Evolutionary conservation across 2,888 invertebrate species (phyloP).

Genomic region (Hyppa rectilinea): DNA sequence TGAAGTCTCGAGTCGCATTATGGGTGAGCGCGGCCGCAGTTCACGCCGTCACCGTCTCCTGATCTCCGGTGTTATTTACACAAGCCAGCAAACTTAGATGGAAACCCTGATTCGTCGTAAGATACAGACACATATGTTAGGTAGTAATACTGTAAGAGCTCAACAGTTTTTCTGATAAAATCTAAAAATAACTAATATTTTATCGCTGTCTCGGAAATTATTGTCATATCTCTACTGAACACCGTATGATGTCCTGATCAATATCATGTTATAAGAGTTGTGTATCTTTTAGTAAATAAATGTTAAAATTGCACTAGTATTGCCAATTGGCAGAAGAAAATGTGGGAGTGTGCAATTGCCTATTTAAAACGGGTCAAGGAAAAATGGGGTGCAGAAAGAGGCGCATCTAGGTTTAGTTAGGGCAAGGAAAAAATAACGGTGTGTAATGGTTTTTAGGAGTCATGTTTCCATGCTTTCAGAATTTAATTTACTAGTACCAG

Average conservation of each 20-base stretch:
- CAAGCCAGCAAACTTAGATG: slow-evolving; percentile 81
- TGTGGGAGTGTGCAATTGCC: neutral
- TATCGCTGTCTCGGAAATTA: slow-evolving; percentile 35
- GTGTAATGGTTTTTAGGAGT: slow-evolving; percentile 18
- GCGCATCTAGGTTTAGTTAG: neutral
- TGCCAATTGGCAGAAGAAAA: slow-evolving; percentile 13
- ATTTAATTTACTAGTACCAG: neutral
- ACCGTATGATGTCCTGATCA: slow-evolving; percentile 23
- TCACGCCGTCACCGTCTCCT: slow-evolving; percentile 63
- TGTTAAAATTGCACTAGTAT: slow-evolving; percentile 2
- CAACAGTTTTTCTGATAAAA: slow-evolving; percentile 36
- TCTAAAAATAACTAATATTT: slow-evolving; percentile 57
- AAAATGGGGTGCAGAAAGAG: neutral
- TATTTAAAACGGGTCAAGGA: slow-evolving; percentile 8
- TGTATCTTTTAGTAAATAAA: slow-evolving; percentile 13
- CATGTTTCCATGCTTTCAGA: slow-evolving; percentile 6
- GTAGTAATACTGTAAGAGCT: slow-evolving; percentile 42
- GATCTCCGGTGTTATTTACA: slow-evolving; percentile 75
- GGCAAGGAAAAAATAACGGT: neutral
- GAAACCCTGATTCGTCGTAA: slow-evolving; percentile 75
- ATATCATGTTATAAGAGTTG: slow-evolving; percentile 9
- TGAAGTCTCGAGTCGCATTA: slow-evolving; percentile 70
- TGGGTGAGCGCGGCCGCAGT: slow-evolving; percentile 37
- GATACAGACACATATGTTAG: slow-evolving; percentile 71
- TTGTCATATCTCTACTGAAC: slow-evolving; percentile 35